Conservation (phyloP, 37 sponge, comb jelly and placozoan species). For the Chondrosia reniformis region DNA sequence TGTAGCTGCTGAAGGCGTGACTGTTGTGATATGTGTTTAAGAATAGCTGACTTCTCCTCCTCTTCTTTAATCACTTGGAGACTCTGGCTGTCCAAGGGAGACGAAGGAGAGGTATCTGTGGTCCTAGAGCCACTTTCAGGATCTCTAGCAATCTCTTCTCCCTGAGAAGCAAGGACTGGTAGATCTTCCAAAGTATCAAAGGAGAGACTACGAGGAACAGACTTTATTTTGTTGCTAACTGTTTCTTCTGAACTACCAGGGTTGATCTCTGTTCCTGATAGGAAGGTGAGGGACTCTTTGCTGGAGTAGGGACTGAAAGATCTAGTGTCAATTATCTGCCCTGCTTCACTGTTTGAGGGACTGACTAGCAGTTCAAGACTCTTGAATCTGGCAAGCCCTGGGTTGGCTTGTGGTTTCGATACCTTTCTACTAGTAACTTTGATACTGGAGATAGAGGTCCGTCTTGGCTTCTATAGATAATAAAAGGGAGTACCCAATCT, state of each 20-base stretch:
- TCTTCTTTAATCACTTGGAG: slow-evolving; percentile 15
- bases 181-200: not conserved
- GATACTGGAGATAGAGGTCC: not conserved
- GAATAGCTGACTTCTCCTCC: not conserved
- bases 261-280: not conserved
- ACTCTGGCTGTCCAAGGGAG: too few relatives aligned
- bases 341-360: slow-evolving; percentile 4
- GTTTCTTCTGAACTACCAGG: not conserved
- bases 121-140: too few relatives aligned
- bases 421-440: not conserved
- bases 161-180: not conserved
- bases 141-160: not conserved
- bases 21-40: too few relatives aligned
- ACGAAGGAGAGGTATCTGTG: not conserved
- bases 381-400: not conserved
- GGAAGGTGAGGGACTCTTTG: not conserved
- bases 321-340: not conserved
- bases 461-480: too few relatives aligned
- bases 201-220: slow-evolving; percentile 3
- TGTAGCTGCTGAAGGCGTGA: too few relatives aligned
- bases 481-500: too few relatives aligned
- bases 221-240: not conserved
- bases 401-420: not conserved
- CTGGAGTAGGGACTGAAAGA: not conserved
- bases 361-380: slow-evolving; percentile 8